Evolutionary conservation across 2,113 vertebrate species (phyloP).

Genomic region (Mixornis gularis): DNA sequence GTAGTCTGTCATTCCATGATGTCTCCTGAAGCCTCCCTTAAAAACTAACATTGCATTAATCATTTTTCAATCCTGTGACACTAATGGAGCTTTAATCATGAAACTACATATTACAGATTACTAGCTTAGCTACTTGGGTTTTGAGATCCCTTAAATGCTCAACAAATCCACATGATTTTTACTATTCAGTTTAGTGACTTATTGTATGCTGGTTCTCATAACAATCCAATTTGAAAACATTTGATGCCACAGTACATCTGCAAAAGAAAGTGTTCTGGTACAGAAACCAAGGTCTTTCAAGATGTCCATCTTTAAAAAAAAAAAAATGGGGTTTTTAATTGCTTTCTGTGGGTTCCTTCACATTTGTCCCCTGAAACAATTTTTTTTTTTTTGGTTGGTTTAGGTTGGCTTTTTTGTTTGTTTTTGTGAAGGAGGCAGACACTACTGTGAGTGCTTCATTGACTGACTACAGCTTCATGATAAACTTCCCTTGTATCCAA

Average conservation of each 20-base stretch:
- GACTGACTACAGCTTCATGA: not conserved
- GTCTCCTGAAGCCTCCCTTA: not conserved
- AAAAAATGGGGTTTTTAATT: not conserved
- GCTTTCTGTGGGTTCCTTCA: not conserved
- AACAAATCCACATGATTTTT: not conserved
- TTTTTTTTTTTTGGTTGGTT: not conserved
- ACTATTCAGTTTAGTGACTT: not conserved
- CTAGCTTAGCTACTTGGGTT: not conserved
- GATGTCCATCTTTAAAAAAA: not conserved
- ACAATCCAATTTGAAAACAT: not conserved
- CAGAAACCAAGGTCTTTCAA: not conserved
- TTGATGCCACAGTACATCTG: fast-evolving
- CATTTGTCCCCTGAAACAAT: fast-evolving
- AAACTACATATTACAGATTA: not conserved
- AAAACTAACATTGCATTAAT: not conserved
- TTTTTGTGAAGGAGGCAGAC: not conserved
- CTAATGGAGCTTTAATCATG: not conserved
- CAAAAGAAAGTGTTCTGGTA: not conserved
- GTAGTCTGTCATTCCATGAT: not conserved
- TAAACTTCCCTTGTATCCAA: not conserved
- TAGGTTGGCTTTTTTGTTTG: not conserved
- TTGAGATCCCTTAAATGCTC: not conserved
- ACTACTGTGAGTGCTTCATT: not conserved
- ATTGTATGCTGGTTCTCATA: not conserved
- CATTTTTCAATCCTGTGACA: not conserved